Percentiles rank a stretch among this genome's conserved stretches.
Evolutionary conservation across 35 echinoderm and acorn worm genomes (phyloP).

Genomic region (Amphiura filiformis): DNA sequence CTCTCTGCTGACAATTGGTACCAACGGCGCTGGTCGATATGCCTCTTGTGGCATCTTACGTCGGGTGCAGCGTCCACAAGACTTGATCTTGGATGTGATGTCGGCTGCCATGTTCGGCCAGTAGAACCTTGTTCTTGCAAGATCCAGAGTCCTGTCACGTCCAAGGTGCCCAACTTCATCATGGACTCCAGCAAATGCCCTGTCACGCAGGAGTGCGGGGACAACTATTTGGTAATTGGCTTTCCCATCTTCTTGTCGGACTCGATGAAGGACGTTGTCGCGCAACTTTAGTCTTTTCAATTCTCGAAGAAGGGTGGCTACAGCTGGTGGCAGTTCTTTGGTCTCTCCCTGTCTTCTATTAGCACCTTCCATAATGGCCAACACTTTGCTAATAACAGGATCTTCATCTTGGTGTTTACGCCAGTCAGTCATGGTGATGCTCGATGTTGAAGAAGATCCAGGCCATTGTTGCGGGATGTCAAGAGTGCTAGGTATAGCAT

Average conservation of each 20-base stretch:
- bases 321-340: neutral
- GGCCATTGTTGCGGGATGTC: neutral
- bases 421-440: neutral
- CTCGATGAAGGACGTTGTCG: neutral
- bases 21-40: neutral
- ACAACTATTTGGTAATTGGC: constrained; percentile 29
- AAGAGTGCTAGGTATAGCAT: too few species aligned
- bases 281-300: neutral
- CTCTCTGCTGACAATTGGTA: neutral
- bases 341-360: neutral
- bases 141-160: constrained; percentile 19
- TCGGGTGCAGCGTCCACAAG: neutral
- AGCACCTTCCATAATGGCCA: too few species aligned
- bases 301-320: neutral
- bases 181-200: constrained; percentile 31
- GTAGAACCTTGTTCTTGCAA: constrained; percentile 20
- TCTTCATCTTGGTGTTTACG: too few species aligned
- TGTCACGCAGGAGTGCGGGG: constrained; percentile 10
- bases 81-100: neutral
- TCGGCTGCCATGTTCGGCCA: constrained; percentile 35
- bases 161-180: constrained; percentile 57
- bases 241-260: neutral
- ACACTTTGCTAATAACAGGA: too few species aligned
- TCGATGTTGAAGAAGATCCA: neutral
- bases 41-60: neutral